Base-by-base conservation (phyloP, 2,797 vertebrate genomes). In the Pelobates cultripes region DNA sequence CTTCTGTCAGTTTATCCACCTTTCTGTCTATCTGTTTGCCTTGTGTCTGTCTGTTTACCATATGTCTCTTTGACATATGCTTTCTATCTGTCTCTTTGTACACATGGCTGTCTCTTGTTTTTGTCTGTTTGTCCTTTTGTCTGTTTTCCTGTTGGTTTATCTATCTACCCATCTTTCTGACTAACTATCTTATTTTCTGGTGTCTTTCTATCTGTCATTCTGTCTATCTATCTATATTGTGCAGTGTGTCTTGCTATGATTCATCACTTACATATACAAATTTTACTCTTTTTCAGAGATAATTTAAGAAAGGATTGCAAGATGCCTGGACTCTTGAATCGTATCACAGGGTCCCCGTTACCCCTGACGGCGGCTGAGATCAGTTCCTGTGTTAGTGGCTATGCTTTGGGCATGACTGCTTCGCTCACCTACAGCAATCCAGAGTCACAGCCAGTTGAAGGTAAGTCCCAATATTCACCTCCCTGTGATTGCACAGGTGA, bases 291-390 rank as follows among this genome's bases (percentile, higher is more conserved):
- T 64, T 64, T 64, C 17, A 64, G 61, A 14, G 2, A 17, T 10
- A 3, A 28, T 10, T 64, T 64, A 40, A 40, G 61, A 40, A 28
- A 87, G 82, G 80, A 43, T 13, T 1, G 43, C 84, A 86, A 85
- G 87, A 99, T 99, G 98, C 97, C 97, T 0, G 97, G 98, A 85
- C 94, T 99, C 85, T 91, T 99, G 61, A 98, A 97, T 91, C 88
- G 91, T 82, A 85, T 78, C 12, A 97, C 92, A 2, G 85, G 89
- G 72, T 93, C 88, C 6, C 90, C 92, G 0, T 88, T 99, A 85
- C 97, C 97, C 12, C 97, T 99, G 88, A 94, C 93, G 0, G 85
- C 94, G 0, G 97, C 96, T 0, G 95, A 99, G 71, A 95, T 99
- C 91, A 97, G 96, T 4, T 95, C 96, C 72, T 98, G 96, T 0